phyloP scores from a whole-genome alignment of 1,140 invertebrate genomes.

The Solen grandis region DNA sequence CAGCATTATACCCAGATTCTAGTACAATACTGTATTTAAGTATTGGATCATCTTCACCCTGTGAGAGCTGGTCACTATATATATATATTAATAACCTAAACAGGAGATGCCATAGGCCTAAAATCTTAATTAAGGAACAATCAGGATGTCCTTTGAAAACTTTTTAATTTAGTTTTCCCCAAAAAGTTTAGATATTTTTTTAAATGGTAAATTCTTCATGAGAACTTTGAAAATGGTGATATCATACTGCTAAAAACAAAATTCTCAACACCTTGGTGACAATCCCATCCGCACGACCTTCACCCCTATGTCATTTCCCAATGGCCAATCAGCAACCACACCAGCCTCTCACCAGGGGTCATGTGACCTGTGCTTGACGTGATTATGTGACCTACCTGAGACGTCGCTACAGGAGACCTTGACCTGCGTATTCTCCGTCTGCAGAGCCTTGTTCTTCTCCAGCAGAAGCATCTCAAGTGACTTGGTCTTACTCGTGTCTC shows the following conservation, averaged over 20 bases:
- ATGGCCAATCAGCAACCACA: background rate
- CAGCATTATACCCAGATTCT: too few relatives aligned
- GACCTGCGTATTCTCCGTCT: constrained; percentile 82
- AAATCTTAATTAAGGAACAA: too few relatives aligned
- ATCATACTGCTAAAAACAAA: too few relatives aligned
- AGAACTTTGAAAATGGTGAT: too few relatives aligned
- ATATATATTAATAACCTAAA: too few relatives aligned
- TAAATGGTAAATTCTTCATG: too few relatives aligned
- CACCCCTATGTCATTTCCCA: background rate
- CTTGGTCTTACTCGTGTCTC: constrained; percentile 80
- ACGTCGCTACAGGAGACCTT: constrained; percentile 79
- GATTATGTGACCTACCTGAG: constrained; percentile 75
- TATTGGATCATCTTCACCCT: too few relatives aligned
- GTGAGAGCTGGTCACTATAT: too few relatives aligned
- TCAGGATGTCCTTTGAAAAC: constrained; percentile 10
- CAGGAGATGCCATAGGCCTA: too few relatives aligned
- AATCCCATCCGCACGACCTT: too few relatives aligned
- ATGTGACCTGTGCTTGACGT: background rate
- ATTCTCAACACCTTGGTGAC: too few relatives aligned
- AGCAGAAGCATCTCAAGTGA: constrained; percentile 89
- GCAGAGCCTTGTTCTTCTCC: constrained; percentile 88
- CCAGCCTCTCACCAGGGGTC: background rate
- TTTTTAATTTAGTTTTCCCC: background rate
- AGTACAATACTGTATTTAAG: too few relatives aligned
- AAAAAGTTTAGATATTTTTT: background rate